Evolutionary conservation across 2,888 invertebrate species (phyloP), one percentile per base, ranked within the genome.

Genomic region (Polydrusus tereticollis): DNA sequence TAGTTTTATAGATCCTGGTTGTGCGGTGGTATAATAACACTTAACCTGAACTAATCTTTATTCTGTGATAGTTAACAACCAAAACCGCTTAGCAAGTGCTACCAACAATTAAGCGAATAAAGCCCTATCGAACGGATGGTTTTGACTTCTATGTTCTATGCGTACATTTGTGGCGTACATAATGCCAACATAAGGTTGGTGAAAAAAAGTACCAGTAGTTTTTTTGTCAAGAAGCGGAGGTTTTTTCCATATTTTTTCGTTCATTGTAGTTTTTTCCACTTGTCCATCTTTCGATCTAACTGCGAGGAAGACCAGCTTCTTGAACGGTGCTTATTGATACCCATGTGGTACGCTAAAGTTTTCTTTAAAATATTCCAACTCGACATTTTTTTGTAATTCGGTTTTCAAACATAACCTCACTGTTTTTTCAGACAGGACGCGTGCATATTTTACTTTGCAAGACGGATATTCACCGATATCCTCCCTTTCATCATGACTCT

Each of bases 401-500:
- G 29, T 57, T 59, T 58, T 23, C n/a, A 36, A 43, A 64, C 71
- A 41, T 73, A 73, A 69, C 69, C 69, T 65, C 29, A 57, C 57
- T 45, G 55, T 69, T 70, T 58, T 55, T 66, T 66, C 64, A 50
- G 41, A 64, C 21, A 67, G 65, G 72, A 74, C 74, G 74, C 76
- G 76, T 69, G 62, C 62, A 71, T 70, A 72, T 76, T 74, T 73
- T 62, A 63, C 55, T 62, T 67, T 63, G 50, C 77, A 79, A 78
- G 71, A 78, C 78, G 78, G 75, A 75, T 75, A 74, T 75, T 75
- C 52, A 65, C 38, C 23, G 45, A 58, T 29, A 60, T 72, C 64
- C 33, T 63, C 59, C 36, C 64, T 65, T 69, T 71, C 75, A 81
- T 65, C 68, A 83, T 83, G 84, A 80, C 77, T 79, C 79, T 84